Conservation (phyloP, 2,113 vertebrate species). For the Tiliqua scincoides region DNA sequence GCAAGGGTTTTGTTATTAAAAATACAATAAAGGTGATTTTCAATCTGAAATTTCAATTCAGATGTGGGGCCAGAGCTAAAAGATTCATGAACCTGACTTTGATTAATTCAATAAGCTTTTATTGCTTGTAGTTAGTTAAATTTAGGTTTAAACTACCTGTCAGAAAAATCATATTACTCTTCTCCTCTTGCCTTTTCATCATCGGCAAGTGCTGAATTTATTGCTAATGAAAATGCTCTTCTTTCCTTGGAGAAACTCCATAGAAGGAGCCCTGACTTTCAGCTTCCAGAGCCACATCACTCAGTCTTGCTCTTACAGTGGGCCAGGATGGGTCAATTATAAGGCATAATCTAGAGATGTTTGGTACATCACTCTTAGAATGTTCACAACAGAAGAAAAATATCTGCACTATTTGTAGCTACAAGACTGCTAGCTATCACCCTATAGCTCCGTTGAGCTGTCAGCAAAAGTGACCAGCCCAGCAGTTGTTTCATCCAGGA, state of each 20-base stretch:
- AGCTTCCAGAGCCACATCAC: too few relatives aligned
- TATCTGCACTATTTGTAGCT: background rate
- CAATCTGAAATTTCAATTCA: slow-evolving; percentile 42
- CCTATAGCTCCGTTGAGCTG: too few relatives aligned
- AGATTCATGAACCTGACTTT: slow-evolving; percentile 54
- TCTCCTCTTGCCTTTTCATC: slow-evolving; percentile 31
- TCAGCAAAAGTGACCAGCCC: too few relatives aligned
- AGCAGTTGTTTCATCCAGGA: too few relatives aligned
- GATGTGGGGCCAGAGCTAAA: slow-evolving; percentile 44
- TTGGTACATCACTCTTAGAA: too few relatives aligned
- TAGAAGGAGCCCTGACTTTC: background rate
- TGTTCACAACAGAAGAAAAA: background rate
- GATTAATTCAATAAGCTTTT: slow-evolving; percentile 52
- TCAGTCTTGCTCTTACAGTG: too few relatives aligned
- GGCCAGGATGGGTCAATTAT: too few relatives aligned
- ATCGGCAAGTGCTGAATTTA: slow-evolving; percentile 39
- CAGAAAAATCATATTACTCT: slow-evolving; percentile 31
- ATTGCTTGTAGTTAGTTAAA: slow-evolving; percentile 46
- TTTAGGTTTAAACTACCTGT: slow-evolving; percentile 47
- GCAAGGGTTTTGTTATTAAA: slow-evolving; percentile 49
- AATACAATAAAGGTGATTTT: slow-evolving; percentile 39
- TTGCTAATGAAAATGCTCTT: slow-evolving; percentile 7
- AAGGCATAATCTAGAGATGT: too few relatives aligned
- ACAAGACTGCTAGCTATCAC: too few relatives aligned
- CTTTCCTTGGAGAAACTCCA: slow-evolving; percentile 8